Percentiles rank a stretch among this genome's conserved stretches.
These are phyloP conservation scores for Sebastes glaucus DNA, from an alignment of 2,797 vertebrate species.

Conservation along the genomic window DNA sequence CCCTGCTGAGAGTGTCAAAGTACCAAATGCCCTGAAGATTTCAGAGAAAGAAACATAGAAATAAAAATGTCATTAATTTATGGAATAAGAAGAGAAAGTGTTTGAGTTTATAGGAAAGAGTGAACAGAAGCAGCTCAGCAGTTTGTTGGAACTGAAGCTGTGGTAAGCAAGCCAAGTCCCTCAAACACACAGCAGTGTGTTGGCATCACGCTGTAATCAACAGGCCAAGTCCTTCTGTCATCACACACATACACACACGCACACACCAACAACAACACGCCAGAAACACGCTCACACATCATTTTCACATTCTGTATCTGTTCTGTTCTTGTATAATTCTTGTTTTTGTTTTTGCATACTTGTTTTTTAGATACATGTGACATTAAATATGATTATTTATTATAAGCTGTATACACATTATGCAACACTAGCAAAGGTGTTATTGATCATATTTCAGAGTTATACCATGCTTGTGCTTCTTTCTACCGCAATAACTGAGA, in stretches of 20 bases:
- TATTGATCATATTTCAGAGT: neutral
- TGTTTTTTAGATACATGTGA: neutral
- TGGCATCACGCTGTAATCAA: neutral
- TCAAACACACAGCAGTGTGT: neutral
- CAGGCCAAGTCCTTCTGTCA: slow-evolving; percentile 12
- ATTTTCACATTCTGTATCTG: neutral
- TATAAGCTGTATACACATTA: neutral
- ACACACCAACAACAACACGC: neutral
- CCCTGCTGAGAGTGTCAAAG: neutral
- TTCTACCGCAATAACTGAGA: neutral
- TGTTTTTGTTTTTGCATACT: neutral
- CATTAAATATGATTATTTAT: neutral
- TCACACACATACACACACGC: neutral
- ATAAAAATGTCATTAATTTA: neutral
- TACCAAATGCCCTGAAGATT: neutral
- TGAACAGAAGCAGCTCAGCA: slow-evolving; percentile 28
- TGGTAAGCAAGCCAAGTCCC: neutral
- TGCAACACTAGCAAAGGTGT: neutral
- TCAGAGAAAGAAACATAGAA: neutral
- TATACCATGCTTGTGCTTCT: neutral
- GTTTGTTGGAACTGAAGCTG: slow-evolving; percentile 23
- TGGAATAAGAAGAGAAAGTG: neutral
- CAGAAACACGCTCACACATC: neutral
- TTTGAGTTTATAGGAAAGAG: neutral
- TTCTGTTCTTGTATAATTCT: neutral